Conservation (phyloP, 2,797 vertebrate genomes). For the Mormyrops attenuatus region DNA sequence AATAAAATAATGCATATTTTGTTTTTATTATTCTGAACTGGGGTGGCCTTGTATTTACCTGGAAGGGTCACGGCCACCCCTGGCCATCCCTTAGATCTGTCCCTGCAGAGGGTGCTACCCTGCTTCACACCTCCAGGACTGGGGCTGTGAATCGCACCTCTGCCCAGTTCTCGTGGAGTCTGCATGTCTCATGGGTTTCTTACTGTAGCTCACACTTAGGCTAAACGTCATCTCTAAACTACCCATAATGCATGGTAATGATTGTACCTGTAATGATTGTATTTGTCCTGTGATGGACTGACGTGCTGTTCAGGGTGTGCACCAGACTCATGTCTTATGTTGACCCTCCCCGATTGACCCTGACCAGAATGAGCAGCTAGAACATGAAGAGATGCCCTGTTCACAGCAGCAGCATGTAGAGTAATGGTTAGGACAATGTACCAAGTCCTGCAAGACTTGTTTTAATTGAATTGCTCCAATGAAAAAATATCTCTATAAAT, state of each 20-base stretch:
- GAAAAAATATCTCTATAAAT: neutral
- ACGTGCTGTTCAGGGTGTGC: neutral
- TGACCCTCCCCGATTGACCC: neutral
- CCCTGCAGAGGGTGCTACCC: neutral
- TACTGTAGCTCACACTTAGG: neutral
- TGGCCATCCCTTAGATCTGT: neutral
- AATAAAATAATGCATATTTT: neutral
- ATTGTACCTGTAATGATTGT: neutral
- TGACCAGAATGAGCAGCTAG: neutral
- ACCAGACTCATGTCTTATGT: neutral
- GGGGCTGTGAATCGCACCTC: neutral
- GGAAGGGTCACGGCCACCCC: neutral
- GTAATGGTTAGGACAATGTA: neutral
- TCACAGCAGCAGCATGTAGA: neutral
- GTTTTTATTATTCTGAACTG: neutral
- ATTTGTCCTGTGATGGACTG: neutral
- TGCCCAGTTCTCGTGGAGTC: neutral
- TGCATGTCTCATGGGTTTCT: neutral
- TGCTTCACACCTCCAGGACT: neutral
- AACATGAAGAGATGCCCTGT: neutral
- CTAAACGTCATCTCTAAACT: neutral
- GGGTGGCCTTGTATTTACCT: neutral
- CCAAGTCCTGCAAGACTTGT: neutral
- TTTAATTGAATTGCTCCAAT: neutral
- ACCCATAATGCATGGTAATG: neutral